Evolutionary conservation across 2,113 vertebrate genomes (phyloP).

Genomic region (Mirza zaza): DNA sequence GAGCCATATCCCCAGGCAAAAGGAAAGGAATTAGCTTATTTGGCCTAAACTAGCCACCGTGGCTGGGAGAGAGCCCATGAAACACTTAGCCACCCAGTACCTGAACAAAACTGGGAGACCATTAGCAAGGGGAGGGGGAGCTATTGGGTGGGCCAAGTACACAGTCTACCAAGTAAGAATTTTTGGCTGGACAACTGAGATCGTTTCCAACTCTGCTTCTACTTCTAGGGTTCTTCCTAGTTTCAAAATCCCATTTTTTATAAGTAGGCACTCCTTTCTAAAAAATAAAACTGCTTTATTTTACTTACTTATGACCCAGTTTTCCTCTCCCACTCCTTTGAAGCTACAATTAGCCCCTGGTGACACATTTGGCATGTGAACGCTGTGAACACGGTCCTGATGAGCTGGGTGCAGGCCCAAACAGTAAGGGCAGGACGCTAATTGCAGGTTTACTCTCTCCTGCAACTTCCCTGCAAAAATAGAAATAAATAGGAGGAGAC

Average conservation of each 20-base stretch:
- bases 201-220: not conserved
- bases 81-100: not conserved
- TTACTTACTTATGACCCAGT: not conserved
- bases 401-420: not conserved
- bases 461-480: not conserved
- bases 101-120: not conserved
- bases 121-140: not conserved
- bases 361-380: not conserved
- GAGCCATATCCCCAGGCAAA: not conserved
- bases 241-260: not conserved
- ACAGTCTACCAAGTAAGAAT: not conserved
- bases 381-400: not conserved
- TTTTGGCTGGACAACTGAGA: not conserved
- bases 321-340: not conserved
- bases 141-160: not conserved
- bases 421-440: not conserved
- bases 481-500: not conserved
- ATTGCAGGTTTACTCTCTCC: not conserved
- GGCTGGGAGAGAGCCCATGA: not conserved
- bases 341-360: conserved; percentile 9
- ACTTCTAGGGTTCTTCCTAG: conserved; percentile 21
- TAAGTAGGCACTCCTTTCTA: not conserved
- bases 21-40: not conserved
- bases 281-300: not conserved
- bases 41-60: not conserved